Evolutionary conservation across 2,113 vertebrate genomes (phyloP), one percentile per base, ranked within the genome.

Genomic region (Charina bottae): DNA sequence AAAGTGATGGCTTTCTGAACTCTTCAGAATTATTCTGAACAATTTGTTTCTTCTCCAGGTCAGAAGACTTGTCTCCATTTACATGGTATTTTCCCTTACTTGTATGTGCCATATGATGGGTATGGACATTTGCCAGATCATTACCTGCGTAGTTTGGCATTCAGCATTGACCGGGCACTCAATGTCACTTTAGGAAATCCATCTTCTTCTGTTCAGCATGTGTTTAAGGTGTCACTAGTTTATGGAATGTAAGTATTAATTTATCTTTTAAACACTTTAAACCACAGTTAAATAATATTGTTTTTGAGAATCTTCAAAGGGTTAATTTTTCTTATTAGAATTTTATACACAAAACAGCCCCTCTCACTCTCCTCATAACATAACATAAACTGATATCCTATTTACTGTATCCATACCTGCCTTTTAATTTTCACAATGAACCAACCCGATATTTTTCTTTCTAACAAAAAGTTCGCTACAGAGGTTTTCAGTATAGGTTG

Each of bases 21-120:
- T 59, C 3, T 89, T 89, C 8, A 11, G 6, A 19, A 42, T 84
- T 26, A 42, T 55, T 88, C 12, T 85, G 42, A 92, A 92, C 62
- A 17, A 64, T 42, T 84, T 12, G 0, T 2, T 9, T 87, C 93
- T 95, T 95, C 97, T 97, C 93, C 97, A 99, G 99, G 99, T 95
- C 99, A 99, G 97, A 99, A 99, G 97, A 99, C 99, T 10, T 99
- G 99, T 96, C 98, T 99, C 94, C 99, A 99, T 95, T 98, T 99
- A 84, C 99, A 99, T 85, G 99, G 99, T 87, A 94, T 99, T 92
- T 99, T 99, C 96, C 99, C 99, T 93, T 99, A 99, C 97, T 97
- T 99, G 96, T 99, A 99, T 83, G 97, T 99, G 86, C 99, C 98
- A 0, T 99, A 99, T 0, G 99, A 99, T 96, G 98, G 98, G 88